Evolutionary conservation across 2,888 invertebrate species (phyloP).

Genomic region (Papilio protenor): DNA sequence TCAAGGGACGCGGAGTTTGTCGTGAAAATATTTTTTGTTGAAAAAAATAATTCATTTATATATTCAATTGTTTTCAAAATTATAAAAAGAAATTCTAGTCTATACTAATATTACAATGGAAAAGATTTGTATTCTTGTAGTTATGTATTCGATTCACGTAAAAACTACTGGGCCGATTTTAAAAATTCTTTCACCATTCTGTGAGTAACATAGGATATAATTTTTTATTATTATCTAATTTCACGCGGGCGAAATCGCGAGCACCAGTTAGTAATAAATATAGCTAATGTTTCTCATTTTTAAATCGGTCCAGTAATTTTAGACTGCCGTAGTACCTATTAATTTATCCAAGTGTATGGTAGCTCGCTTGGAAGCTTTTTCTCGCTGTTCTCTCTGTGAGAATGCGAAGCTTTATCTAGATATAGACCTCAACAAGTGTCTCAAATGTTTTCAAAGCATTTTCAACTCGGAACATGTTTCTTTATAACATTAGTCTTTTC

Average conservation of each 20-base stretch:
- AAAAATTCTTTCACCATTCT: no score
- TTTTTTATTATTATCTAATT: no score
- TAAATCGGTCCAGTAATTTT: no score
- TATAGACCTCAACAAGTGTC: conserved; percentile 16
- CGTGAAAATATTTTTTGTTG: conserved; percentile 19
- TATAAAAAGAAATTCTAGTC: neutral
- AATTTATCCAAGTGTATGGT: neutral
- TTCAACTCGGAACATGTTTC: neutral
- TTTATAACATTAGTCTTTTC: conserved; percentile 15
- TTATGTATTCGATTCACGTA: no score
- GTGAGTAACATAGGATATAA: no score
- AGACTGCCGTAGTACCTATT: neutral
- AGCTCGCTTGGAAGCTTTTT: neutral
- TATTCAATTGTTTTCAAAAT: neutral
- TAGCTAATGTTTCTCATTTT: no score
- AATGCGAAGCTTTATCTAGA: neutral
- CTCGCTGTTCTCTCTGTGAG: neutral
- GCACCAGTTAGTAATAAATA: no score
- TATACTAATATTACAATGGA: no score
- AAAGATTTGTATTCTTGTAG: no score
- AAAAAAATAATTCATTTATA: conserved; percentile 22
- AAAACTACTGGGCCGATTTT: no score
- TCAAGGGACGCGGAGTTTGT: conserved; percentile 25
- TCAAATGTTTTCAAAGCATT: neutral
- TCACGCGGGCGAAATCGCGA: no score